Percentiles rank a stretch among this genome's conserved stretches.
Evolutionary conservation across 2,113 vertebrate species (phyloP).

Genomic region (Grallaria varia): DNA sequence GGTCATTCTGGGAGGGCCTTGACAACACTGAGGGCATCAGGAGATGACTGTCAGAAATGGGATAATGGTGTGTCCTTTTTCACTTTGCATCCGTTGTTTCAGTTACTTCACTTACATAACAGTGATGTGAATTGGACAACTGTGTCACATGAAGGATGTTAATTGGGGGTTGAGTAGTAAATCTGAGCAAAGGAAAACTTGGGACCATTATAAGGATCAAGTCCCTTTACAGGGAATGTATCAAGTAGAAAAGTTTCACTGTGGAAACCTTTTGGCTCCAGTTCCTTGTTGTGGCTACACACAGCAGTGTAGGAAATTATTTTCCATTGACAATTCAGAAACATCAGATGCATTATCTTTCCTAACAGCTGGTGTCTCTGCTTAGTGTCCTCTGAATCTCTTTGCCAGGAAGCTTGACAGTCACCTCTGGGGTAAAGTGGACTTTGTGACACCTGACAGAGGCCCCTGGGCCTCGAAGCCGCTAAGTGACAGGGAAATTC

Average conservation of each 20-base stretch:
- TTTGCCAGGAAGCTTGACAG: neutral
- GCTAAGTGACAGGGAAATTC: neutral
- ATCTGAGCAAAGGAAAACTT: neutral
- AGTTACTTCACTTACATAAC: neutral
- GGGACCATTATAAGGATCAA: neutral
- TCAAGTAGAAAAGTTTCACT: neutral
- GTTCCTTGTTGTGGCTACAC: neutral
- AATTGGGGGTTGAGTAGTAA: neutral
- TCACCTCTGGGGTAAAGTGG: neutral
- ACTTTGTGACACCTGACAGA: neutral
- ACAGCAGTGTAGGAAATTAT: accelerated
- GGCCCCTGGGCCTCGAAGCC: neutral
- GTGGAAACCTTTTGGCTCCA: neutral
- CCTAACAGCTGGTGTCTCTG: neutral
- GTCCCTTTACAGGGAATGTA: neutral
- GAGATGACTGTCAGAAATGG: neutral
- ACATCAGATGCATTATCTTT: neutral
- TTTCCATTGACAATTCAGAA: neutral
- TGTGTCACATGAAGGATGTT: neutral
- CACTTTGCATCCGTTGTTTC: neutral
- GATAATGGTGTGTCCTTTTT: neutral
- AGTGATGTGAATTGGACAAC: neutral
- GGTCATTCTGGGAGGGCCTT: neutral
- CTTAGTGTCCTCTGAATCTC: neutral
- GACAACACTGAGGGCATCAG: neutral